phyloP scores from a whole-genome alignment of 2,113 vertebrate species.

The Alethe castanea region DNA sequence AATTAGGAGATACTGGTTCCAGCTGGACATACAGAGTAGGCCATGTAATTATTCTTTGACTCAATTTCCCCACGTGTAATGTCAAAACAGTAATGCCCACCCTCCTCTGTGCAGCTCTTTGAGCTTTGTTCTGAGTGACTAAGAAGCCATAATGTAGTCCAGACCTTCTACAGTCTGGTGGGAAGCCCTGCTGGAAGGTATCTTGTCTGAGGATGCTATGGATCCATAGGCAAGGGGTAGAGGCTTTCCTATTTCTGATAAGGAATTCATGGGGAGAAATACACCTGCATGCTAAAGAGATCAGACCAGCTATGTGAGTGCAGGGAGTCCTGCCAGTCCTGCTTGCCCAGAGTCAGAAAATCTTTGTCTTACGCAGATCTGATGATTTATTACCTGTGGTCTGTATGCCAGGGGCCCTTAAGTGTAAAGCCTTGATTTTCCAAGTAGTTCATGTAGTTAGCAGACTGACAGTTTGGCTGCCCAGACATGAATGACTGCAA shows the following conservation, averaged over 20 bases:
- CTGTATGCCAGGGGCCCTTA: background rate
- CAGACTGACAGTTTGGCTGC: background rate
- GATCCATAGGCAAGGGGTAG: background rate
- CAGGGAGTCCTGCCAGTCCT: background rate
- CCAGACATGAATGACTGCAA: background rate
- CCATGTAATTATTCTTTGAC: background rate
- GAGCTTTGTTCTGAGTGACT: background rate
- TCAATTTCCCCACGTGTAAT: background rate
- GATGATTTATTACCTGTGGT: background rate
- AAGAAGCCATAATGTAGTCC: background rate
- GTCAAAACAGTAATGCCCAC: background rate
- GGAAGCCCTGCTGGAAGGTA: background rate
- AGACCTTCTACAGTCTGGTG: background rate
- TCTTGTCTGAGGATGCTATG: background rate
- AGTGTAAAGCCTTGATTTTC: background rate
- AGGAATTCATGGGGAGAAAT: background rate
- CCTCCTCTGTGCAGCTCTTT: background rate
- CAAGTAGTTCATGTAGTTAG: background rate
- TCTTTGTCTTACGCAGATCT: background rate
- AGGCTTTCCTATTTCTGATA: background rate
- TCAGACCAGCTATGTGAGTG: background rate
- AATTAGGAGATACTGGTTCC: background rate
- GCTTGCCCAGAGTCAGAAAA: background rate
- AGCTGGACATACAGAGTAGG: background rate
- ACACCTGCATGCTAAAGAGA: background rate